A percentile compares a stretch with the other conserved stretches of the same genome.
phyloP scores from a whole-genome alignment of 1,140 invertebrate genomes.

The Scaptomyza graminum region DNA sequence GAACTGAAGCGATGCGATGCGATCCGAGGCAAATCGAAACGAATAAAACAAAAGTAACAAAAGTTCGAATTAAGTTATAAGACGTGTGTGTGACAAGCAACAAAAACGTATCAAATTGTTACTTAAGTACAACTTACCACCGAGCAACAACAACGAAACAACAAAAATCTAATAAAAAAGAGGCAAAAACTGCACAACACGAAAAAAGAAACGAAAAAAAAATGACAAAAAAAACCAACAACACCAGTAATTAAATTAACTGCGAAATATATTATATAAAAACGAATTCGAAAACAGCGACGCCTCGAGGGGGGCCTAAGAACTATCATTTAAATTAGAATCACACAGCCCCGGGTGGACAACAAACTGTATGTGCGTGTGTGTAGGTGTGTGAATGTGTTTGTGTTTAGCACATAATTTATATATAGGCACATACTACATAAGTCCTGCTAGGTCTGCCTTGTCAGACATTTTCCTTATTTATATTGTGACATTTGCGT shows the following conservation, averaged over 20 bases:
- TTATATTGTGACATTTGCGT: constrained; percentile 37
- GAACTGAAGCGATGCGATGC: constrained; percentile 25
- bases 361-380: neutral
- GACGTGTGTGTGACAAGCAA: constrained; percentile 61
- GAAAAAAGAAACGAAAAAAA: constrained; percentile 19
- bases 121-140: constrained; percentile 64
- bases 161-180: constrained; percentile 28
- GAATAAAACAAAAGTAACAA: constrained; percentile 35
- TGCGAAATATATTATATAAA: constrained; percentile 27
- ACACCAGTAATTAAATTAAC: constrained; percentile 43
- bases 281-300: constrained; percentile 31
- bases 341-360: constrained; percentile 31
- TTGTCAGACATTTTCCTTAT: constrained; percentile 10
- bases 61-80: constrained; percentile 64
- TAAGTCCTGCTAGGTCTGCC: constrained; percentile 12
- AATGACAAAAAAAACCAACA: neutral
- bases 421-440: neutral
- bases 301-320: constrained; percentile 16
- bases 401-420: neutral
- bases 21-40: constrained; percentile 31
- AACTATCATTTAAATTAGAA: constrained; percentile 69
- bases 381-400: constrained; percentile 10
- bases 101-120: constrained; percentile 75
- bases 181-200: neutral
- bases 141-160: constrained; percentile 50